These are phyloP conservation scores for Mionectes olivaceus DNA, from an alignment of 2,797 vertebrate species.

Conservation along the genomic window DNA sequence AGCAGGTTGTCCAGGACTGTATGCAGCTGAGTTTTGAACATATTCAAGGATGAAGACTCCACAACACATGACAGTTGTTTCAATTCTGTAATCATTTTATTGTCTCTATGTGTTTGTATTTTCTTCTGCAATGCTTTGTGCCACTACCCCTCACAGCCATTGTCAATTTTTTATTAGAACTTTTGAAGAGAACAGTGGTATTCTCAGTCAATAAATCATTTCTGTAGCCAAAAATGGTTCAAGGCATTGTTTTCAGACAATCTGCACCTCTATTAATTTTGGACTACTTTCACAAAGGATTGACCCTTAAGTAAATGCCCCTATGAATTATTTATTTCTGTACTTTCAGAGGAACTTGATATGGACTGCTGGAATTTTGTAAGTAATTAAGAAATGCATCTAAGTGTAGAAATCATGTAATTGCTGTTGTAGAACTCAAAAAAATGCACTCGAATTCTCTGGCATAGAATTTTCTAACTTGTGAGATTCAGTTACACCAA, in stretches of 20 bases:
- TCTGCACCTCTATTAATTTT: background rate
- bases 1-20: background rate
- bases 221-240: background rate
- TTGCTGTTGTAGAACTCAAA: background rate
- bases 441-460: background rate
- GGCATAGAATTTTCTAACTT: background rate
- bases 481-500: background rate
- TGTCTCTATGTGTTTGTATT: background rate
- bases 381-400: background rate
- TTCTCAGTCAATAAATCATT: background rate
- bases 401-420: background rate
- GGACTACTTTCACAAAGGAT: background rate
- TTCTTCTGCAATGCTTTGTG: background rate
- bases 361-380: background rate
- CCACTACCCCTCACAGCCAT: background rate
- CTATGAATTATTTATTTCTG: background rate
- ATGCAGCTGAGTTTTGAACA: background rate
- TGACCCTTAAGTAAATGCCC: background rate
- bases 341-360: background rate
- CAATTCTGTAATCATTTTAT: background rate
- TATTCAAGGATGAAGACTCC: background rate
- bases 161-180: background rate
- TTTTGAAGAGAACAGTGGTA: background rate
- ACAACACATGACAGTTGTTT: background rate
- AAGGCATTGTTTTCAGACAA: background rate